Conservation (phyloP, 2,797 vertebrate genomes). For the Muscicapa striata region DNA sequence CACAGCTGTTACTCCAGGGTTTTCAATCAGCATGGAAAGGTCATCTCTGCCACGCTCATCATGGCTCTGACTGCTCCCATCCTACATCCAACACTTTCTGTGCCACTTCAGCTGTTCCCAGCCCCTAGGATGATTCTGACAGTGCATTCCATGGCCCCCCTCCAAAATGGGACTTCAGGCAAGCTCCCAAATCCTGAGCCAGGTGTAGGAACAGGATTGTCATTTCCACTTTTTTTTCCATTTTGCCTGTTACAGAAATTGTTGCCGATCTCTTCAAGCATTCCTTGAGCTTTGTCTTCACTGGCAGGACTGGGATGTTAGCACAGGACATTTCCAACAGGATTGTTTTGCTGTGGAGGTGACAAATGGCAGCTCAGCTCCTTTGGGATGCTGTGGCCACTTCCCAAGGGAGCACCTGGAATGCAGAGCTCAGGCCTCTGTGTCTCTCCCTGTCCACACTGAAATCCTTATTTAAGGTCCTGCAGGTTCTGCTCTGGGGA, state of each 20-base stretch:
- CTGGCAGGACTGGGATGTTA: not conserved
- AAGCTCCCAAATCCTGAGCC: not conserved
- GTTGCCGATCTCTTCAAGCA: not conserved
- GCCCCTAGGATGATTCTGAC: not conserved
- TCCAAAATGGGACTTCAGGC: not conserved
- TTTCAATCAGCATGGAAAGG: not conserved
- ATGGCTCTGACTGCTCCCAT: fast-evolving
- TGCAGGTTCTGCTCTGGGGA: not conserved
- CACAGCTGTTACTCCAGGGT: fast-evolving
- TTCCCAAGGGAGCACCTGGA: fast-evolving
- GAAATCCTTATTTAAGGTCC: not conserved
- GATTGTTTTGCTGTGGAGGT: not conserved
- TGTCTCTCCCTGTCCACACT: not conserved
- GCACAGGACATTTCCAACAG: not conserved
- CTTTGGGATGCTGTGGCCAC: not conserved
- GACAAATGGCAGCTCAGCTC: not conserved
- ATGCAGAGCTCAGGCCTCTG: not conserved
- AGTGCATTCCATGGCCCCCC: not conserved
- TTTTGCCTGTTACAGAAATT: not conserved
- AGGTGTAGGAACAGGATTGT: not conserved
- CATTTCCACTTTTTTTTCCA: not conserved
- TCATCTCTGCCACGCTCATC: fast-evolving
- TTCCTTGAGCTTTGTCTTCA: not conserved
- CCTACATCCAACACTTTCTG: fast-evolving
- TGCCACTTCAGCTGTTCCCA: not conserved